Conservation (phyloP, 2,113 vertebrate species). For the Falcunculus frontatus region DNA sequence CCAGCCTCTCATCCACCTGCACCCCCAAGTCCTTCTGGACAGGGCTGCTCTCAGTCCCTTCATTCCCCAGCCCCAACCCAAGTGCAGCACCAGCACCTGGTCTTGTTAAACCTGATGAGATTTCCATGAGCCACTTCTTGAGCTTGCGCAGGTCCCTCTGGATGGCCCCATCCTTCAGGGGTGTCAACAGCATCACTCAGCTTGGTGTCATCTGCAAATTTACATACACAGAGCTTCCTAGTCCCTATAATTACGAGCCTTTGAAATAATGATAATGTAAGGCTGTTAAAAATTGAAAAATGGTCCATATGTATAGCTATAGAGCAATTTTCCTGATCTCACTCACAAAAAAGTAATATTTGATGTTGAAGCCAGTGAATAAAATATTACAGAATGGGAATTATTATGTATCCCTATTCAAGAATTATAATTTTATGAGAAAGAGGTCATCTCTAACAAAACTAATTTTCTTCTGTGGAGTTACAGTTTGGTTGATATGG, state of each 20-base stretch:
- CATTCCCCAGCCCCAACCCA: background rate
- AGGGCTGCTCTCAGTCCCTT: background rate
- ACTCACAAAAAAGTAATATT: background rate
- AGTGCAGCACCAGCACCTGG: background rate
- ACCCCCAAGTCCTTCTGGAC: background rate
- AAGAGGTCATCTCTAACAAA: background rate
- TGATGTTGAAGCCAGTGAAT: background rate
- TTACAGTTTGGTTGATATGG: slow-evolving; percentile 11
- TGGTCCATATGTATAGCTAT: background rate
- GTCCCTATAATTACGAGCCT: background rate
- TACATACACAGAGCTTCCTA: background rate
- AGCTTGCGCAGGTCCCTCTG: background rate
- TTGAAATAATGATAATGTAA: background rate
- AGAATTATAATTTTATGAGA: background rate
- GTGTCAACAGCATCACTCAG: background rate
- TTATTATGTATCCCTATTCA: background rate
- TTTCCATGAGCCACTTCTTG: background rate
- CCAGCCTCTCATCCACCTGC: background rate
- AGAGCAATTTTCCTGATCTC: background rate
- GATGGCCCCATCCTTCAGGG: background rate
- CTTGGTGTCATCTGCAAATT: background rate
- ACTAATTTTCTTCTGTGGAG: background rate
- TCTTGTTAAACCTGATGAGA: background rate
- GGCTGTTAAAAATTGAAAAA: background rate
- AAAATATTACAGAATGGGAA: background rate